Evolutionary conservation across 2,888 invertebrate species (phyloP).

Genomic region (Pachycephus smyrnensis): DNA sequence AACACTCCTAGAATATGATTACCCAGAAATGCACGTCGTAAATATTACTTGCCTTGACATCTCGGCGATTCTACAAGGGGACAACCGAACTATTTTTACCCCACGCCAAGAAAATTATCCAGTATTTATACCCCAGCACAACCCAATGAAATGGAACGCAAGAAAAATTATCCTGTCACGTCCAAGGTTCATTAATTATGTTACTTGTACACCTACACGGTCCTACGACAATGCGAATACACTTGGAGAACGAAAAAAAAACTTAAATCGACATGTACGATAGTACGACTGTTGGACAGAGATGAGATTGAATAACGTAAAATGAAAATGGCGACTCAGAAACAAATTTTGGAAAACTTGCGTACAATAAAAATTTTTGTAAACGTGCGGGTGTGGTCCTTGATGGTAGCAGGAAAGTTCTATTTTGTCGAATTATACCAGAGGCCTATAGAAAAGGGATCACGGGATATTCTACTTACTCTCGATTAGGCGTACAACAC

Average conservation of each 20-base stretch:
- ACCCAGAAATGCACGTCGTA: not conserved
- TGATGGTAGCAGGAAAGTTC: not conserved
- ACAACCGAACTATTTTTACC: not conserved
- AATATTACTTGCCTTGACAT: not conserved
- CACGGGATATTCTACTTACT: not conserved
- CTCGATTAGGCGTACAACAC: not conserved
- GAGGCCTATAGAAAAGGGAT: not conserved
- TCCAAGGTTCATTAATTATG: constrained; percentile 19
- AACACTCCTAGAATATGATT: not conserved
- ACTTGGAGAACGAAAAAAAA: not conserved
- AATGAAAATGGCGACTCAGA: not conserved
- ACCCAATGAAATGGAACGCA: constrained; percentile 8
- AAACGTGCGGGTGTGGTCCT: not conserved
- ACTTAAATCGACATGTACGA: not conserved
- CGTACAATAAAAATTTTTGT: not conserved
- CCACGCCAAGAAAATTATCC: not conserved
- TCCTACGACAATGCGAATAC: constrained; percentile 1
- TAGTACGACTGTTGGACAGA: not conserved
- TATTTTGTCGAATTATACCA: not conserved
- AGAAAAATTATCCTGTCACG: constrained; percentile 23
- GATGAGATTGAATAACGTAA: not conserved
- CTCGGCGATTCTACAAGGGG: not conserved
- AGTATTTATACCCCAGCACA: constrained; percentile 15
- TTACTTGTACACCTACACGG: not conserved
- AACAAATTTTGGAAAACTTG: not conserved